Evolutionary conservation across 2,888 invertebrate species (phyloP).

Genomic region (Ophioninae sp.): DNA sequence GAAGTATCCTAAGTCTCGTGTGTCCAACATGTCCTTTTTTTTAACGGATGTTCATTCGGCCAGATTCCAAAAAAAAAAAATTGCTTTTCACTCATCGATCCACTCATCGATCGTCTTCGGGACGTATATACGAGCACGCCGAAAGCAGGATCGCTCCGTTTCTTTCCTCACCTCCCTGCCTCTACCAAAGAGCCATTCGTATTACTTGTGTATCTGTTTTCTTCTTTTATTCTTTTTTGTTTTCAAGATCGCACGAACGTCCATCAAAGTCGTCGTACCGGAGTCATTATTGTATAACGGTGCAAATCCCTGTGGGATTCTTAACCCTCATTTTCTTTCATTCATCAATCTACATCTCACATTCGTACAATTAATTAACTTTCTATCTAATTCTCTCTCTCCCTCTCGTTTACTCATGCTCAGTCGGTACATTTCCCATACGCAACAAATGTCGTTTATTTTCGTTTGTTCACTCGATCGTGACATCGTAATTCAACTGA

Average conservation of each 20-base stretch:
- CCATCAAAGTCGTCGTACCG: constrained; percentile 37
- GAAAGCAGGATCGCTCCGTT: constrained; percentile 43
- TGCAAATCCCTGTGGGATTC: constrained; percentile 54
- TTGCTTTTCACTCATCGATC: no score
- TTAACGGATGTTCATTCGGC: no score
- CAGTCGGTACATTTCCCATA: constrained; percentile 29
- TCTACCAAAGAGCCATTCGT: background rate
- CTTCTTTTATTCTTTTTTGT: constrained; percentile 64
- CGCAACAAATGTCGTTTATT: constrained; percentile 48
- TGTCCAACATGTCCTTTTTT: no score
- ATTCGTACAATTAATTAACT: constrained; percentile 23
- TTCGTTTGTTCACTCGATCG: constrained; percentile 39
- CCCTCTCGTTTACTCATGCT: constrained; percentile 46
- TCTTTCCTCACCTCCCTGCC: constrained; percentile 15
- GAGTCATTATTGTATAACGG: constrained; percentile 66
- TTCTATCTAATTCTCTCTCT: constrained; percentile 44
- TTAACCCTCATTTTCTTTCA: constrained; percentile 20
- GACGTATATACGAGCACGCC: background rate
- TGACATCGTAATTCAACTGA: constrained; percentile 26
- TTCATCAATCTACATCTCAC: constrained; percentile 22
- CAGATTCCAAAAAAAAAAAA: no score
- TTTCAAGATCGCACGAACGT: constrained; percentile 62
- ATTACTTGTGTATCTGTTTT: constrained; percentile 54
- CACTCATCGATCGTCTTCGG: no score
- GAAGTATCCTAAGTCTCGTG: no score